phyloP scores from a whole-genome alignment of 1,140 invertebrate species.

The Hesperophylax magnus region DNA sequence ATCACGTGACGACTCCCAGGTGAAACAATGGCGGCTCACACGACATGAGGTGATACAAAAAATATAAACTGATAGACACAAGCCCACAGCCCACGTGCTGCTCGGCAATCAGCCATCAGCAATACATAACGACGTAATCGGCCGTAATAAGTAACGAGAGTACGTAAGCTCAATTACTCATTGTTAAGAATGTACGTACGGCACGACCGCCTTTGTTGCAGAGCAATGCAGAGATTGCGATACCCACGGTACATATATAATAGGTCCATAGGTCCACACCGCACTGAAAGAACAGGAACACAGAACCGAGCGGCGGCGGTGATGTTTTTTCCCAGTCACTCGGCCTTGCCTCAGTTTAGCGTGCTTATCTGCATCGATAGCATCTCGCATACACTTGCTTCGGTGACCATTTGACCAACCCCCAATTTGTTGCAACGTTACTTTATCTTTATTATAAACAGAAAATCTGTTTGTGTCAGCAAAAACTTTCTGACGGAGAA shows the following conservation, averaged over 20 bases:
- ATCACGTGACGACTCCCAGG: not conserved
- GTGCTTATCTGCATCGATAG: not conserved
- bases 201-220: not conserved
- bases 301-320: no score
- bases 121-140: conserved; percentile 10
- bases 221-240: not conserved
- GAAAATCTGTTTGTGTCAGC: no score
- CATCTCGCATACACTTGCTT: conserved; percentile 13
- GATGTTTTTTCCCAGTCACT: conserved; percentile 11
- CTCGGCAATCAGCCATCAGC: not conserved
- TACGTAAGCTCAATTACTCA: conserved; percentile 26
- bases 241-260: no score
- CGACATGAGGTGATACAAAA: not conserved
- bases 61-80: not conserved
- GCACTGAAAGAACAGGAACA: not conserved
- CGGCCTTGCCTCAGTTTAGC: conserved; percentile 25
- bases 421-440: no score
- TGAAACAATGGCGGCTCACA: conserved; percentile 8
- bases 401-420: no score
- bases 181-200: conserved; percentile 9
- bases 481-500: no score
- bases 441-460: no score
- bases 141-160: conserved; percentile 14
- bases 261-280: not conserved
- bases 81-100: conserved; percentile 4